Conservation (phyloP, 2,888 invertebrate genomes). For the Arrhopalites spinosus region DNA sequence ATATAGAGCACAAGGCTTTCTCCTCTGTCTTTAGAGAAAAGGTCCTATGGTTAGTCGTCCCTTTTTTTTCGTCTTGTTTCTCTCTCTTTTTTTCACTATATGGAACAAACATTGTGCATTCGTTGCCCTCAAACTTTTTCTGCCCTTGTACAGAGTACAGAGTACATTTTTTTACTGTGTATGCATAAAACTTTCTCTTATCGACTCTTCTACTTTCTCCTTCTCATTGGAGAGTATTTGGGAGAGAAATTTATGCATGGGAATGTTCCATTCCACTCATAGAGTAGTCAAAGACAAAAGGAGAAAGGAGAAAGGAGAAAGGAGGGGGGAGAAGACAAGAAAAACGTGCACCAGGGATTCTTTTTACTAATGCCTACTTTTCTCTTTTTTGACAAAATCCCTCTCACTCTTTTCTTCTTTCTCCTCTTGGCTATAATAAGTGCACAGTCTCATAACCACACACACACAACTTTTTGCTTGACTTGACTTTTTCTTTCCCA, state of each 20-base stretch:
- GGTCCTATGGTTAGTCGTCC: neutral
- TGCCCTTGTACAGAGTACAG: too few species aligned
- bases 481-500: conserved; percentile 8
- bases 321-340: neutral
- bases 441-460: neutral
- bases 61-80: neutral
- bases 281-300: neutral
- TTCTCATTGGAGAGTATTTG: too few species aligned
- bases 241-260: too few species aligned
- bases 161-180: too few species aligned
- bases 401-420: neutral
- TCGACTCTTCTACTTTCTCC: too few species aligned
- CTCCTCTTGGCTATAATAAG: neutral
- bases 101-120: neutral
- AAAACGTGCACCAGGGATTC: neutral
- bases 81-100: neutral
- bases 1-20: neutral
- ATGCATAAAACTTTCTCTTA: too few species aligned
- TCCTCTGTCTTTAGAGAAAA: neutral
- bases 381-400: conserved; percentile 11
- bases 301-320: neutral
- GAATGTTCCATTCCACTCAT: too few species aligned
- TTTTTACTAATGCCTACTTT: conserved; percentile 11
- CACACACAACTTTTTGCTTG: conserved; percentile 19
- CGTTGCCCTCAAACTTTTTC: neutral